Evolutionary conservation across 1,140 invertebrate genomes (phyloP).

Genomic region (Drosophila gunungcola): DNA sequence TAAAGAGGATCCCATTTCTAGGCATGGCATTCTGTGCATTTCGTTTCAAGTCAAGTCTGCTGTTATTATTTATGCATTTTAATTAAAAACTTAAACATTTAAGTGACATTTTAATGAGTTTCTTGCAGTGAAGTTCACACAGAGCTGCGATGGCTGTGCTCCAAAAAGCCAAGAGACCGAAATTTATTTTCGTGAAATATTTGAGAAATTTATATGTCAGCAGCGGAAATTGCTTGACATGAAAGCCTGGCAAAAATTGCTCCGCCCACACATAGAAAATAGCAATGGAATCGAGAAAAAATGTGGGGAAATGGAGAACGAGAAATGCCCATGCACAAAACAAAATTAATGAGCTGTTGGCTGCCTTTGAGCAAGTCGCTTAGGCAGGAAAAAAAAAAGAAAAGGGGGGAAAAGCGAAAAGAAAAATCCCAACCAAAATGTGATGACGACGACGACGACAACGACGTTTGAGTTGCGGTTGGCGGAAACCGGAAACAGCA

Average conservation of each 20-base stretch:
- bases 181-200: conserved; percentile 62
- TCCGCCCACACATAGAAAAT: conserved; percentile 44
- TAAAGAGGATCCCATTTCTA: conserved; percentile 34
- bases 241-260: conserved; percentile 52
- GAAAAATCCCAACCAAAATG: conserved; percentile 37
- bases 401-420: conserved; percentile 14
- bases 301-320: conserved; percentile 22
- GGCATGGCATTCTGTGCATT: conserved; percentile 56
- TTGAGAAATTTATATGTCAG: conserved; percentile 53
- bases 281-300: conserved; percentile 21
- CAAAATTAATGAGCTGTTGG: conserved; percentile 77
- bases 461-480: conserved; percentile 66
- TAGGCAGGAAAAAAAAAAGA: conserved; percentile 10
- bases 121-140: conserved; percentile 25
- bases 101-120: conserved; percentile 78
- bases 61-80: conserved; percentile 77
- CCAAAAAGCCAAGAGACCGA: conserved; percentile 26
- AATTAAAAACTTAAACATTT: conserved; percentile 79
- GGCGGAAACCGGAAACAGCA: conserved; percentile 83
- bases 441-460: conserved; percentile 19
- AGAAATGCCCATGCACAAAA: conserved; percentile 51
- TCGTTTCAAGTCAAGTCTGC: conserved; percentile 46
- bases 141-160: conserved; percentile 1
- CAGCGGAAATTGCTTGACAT: conserved; percentile 59
- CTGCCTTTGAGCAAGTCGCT: conserved; percentile 61